phyloP scores from a whole-genome alignment of 1,140 invertebrate genomes.

The Hestina assimilis region DNA sequence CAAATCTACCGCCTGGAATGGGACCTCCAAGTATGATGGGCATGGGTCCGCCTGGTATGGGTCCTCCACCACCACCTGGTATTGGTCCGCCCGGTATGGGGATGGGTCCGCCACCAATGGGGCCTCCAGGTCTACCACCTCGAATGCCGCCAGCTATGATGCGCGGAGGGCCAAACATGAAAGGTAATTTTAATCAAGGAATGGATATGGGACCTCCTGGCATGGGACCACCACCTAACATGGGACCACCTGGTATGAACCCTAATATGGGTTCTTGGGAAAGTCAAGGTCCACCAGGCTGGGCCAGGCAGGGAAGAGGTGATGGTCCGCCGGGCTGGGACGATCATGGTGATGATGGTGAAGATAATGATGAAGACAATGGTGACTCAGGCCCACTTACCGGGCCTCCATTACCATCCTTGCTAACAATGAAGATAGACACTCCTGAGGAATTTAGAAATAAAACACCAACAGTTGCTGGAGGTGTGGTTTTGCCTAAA shows the following conservation, averaged over 20 bases:
- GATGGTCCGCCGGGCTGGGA: slow-evolving; percentile 66
- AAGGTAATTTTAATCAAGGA: slow-evolving; percentile 37
- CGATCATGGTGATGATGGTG: slow-evolving; percentile 50
- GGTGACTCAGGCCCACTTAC: slow-evolving; percentile 38
- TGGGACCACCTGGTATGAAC: slow-evolving; percentile 54
- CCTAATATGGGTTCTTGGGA: slow-evolving; percentile 50
- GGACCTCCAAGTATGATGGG: slow-evolving; percentile 46
- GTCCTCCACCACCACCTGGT: slow-evolving; percentile 40
- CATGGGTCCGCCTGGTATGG: slow-evolving; percentile 36
- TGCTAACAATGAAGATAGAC: slow-evolving; percentile 80
- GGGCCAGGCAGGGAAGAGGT: slow-evolving; percentile 44
- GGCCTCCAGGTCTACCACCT: slow-evolving; percentile 51
- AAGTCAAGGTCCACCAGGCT: slow-evolving; percentile 45
- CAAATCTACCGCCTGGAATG: slow-evolving; percentile 47
- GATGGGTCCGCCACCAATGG: slow-evolving; percentile 44
- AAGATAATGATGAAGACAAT: slow-evolving; percentile 43
- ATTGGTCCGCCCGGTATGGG: slow-evolving; percentile 44
- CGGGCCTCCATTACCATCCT: slow-evolving; percentile 61
- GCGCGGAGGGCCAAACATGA: slow-evolving; percentile 46
- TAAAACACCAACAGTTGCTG: slow-evolving; percentile 40
- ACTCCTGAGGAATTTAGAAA: slow-evolving; percentile 78
- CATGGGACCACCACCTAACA: slow-evolving; percentile 51
- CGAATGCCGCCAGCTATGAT: slow-evolving; percentile 47
- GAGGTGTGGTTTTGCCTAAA: slow-evolving; percentile 86
- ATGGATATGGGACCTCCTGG: slow-evolving; percentile 57